Base-by-base conservation (phyloP, 2,888 invertebrate genomes). In the Machimus atricapillus region DNA sequence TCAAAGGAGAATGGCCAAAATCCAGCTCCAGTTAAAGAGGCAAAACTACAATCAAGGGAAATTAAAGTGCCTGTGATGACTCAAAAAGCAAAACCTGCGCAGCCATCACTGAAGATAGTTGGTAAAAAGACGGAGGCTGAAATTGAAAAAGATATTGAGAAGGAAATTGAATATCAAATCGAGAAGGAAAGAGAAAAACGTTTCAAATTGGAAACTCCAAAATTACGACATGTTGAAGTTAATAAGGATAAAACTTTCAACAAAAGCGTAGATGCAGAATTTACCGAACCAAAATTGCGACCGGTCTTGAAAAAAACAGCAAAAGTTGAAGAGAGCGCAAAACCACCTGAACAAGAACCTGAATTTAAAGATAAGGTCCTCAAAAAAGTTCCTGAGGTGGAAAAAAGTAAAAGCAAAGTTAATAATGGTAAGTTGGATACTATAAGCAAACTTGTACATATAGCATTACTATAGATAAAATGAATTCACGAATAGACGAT, bases 341-440 rank as follows among this genome's bases (percentile, higher is more conserved):
- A 90, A 58, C 91, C 91, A 90, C 90, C 91, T 76, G 91, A 92
- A 88, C 89, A 90, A 85, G 92, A 92, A 88, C 92, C 92, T 66
- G 92, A 92, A 88, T 92, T 92, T 88, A 92, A 91, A 90, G 92
- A 92, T 90, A 91, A 92, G 89, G 91, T 91, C 82, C 90, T 92
- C 87, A 91, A 91, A 88, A 92, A 92, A 90, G 90, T 91, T 87
- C 90, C 91, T 87, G 86, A 77, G 19, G 4, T 23, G 9, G 76
- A 76, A 46, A 76, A 86, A 86, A 77, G 19, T 46, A 73, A 43
- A 34, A 83, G 37, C 19, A 31, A n/a, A 74, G 74, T 16, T 23
- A 85, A n/a, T 74, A 85, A 52, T 46, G 85, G 85, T 85, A 19
- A 85, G 85, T 74, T 74, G 12, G 12, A 34, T 83, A 16, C n/a